These are phyloP conservation scores for Neopelma chrysocephalum DNA, from an alignment of 2,797 vertebrate species.

Conservation along the genomic window DNA sequence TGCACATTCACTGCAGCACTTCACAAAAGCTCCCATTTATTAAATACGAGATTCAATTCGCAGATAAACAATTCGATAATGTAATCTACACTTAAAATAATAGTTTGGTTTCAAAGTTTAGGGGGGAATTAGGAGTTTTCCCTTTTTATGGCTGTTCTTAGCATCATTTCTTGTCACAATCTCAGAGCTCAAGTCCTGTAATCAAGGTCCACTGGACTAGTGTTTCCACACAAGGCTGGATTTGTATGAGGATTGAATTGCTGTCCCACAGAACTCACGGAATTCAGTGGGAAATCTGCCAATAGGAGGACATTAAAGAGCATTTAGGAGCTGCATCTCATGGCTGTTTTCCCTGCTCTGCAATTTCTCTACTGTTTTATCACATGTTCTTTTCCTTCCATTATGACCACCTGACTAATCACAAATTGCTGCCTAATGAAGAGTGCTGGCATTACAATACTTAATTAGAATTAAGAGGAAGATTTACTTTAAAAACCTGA, in stretches of 20 bases:
- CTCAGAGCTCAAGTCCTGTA: not conserved
- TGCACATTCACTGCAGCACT: not conserved
- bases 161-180: not conserved
- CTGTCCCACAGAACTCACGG: not conserved
- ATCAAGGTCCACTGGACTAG: not conserved
- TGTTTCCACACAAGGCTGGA: not conserved
- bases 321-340: not conserved
- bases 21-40: conserved; percentile 33
- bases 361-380: not conserved
- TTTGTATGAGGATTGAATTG: not conserved
- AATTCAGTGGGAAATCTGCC: not conserved
- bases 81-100: conserved; percentile 48
- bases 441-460: conserved; percentile 15
- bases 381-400: not conserved
- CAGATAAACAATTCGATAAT: conserved; percentile 38
- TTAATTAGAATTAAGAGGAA: conserved; percentile 53
- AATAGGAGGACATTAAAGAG: not conserved
- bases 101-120: not conserved
- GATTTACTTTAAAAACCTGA: conserved; percentile 38
- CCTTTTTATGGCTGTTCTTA: not conserved
- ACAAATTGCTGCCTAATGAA: conserved; percentile 49
- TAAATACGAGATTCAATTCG: conserved; percentile 32
- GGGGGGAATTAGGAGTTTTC: not conserved
- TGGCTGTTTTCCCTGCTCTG: not conserved
- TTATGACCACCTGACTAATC: conserved; percentile 3